phyloP scores from a whole-genome alignment of 2,797 vertebrate genomes.

The Ptychadena robeensis region DNA sequence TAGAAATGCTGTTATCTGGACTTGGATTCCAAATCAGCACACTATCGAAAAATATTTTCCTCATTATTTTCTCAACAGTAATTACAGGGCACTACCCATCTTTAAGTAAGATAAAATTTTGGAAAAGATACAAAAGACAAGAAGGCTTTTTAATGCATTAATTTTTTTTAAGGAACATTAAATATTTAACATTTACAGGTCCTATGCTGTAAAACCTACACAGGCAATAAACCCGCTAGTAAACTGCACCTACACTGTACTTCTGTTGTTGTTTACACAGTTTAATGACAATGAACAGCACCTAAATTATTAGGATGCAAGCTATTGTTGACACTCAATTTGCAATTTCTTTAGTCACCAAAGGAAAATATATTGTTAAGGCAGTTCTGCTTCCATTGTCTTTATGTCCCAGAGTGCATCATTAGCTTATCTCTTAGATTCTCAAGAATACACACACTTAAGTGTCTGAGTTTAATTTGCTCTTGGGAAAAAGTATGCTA shows the following conservation, averaged over 20 bases:
- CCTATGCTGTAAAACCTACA: conserved; percentile 9
- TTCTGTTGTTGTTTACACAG: conserved; percentile 32
- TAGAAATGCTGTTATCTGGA: background rate
- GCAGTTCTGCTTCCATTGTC: conserved; percentile 47
- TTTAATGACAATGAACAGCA: conserved; percentile 31
- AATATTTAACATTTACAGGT: conserved; percentile 14
- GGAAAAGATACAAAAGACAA: background rate
- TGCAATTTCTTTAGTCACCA: conserved; percentile 54
- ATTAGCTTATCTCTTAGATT: conserved; percentile 66
- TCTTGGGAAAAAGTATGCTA: conserved; percentile 67
- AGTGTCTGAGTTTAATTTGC: conserved; percentile 68
- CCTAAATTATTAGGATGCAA: conserved; percentile 45
- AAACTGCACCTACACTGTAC: background rate
- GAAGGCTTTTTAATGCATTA: background rate
- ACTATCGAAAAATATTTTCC: background rate
- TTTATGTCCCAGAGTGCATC: conserved; percentile 51
- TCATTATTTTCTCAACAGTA: background rate
- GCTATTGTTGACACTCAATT: conserved; percentile 47
- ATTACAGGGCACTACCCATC: background rate
- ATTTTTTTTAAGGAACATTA: conserved; percentile 3
- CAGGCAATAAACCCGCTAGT: conserved; percentile 11
- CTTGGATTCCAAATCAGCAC: background rate
- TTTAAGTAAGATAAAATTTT: background rate
- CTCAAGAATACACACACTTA: conserved; percentile 61
- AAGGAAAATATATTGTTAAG: conserved; percentile 54